Base-by-base conservation (phyloP, 2,113 vertebrate species). In the Xiphophorus hellerii region DNA sequence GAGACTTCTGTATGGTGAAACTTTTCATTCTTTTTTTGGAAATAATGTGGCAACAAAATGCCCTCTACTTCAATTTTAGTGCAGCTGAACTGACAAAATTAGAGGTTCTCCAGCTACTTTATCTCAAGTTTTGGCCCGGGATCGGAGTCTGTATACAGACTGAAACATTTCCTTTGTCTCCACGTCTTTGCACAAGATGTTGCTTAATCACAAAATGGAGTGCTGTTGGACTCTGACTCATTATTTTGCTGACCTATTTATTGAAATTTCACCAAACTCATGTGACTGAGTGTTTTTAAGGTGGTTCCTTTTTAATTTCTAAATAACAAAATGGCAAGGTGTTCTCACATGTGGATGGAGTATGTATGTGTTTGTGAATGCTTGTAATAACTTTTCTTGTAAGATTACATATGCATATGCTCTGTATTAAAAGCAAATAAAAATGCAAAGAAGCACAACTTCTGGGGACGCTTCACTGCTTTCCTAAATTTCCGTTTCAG, bases 401-500 rank as follows among this genome's bases (percentile, higher is more conserved):
- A 91, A 84, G 82, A 44, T 77, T 88, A 89, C 42, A 80, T 82
- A 86, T 86, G 82, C 78, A 84, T 86, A 84, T 87, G 62, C 73
- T 84, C 81, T 92, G 87, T 91, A 87, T 54, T 87, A 86, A 78
- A 88, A 83, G 80, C 65, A 84, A 90, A 80, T 87, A 86, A 90
- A 88, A 93, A 93, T 67, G 71, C 84, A 83, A 77, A 73, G 74
- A 33, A 91, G 71, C 11, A 35, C 29, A 58, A 66, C 6, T 39
- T 0, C 5, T 20, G n/a, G 65, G 54, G 3, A 22, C 71, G 44
- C 17, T 66, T 85, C 30, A 37, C 81, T 82, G 65, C 37, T 78
- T 71, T 78, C 15, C 4, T 62, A 17, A 37, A 20, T 35, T 35
- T 35, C 10, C 13, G 31, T 39, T 66, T 27, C 33, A 30, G 30